Conservation (phyloP, 2,113 vertebrate species). For the Dendrocopos noguchii region DNA sequence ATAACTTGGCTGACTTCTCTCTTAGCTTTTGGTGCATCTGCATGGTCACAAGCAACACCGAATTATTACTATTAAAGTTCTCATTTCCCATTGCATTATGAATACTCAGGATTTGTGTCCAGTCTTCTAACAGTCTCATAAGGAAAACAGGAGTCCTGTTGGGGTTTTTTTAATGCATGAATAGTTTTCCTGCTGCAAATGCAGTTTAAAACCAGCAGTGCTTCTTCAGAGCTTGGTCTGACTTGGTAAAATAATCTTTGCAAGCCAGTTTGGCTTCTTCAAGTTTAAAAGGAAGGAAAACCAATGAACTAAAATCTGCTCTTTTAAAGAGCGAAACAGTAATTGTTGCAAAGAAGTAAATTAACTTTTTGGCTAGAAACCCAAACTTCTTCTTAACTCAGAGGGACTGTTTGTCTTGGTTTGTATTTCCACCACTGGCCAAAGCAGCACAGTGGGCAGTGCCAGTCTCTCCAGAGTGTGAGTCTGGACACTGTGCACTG, state of each 20-base stretch:
- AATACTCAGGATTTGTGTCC: neutral
- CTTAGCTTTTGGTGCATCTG: neutral
- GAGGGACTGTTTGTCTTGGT: neutral
- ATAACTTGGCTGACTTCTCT: neutral
- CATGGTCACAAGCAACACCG: neutral
- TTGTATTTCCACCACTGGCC: neutral
- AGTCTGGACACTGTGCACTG: rapidly evolving
- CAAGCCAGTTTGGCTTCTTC: neutral
- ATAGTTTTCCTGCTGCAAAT: neutral
- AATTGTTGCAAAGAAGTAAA: neutral
- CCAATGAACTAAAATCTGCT: neutral
- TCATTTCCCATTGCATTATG: neutral
- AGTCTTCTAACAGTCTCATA: neutral
- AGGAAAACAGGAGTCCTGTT: neutral
- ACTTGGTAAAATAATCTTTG: neutral
- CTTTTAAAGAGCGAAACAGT: neutral
- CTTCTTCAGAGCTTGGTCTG: neutral
- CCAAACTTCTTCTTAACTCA: neutral
- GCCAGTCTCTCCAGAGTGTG: rapidly evolving
- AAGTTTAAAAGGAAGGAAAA: neutral
- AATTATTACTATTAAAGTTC: neutral
- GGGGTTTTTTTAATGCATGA: no score
- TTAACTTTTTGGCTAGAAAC: neutral
- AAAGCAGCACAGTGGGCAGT: neutral
- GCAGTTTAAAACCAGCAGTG: neutral